Conservation (phyloP, 2,888 invertebrate species). For the Brachypterus glaber region DNA sequence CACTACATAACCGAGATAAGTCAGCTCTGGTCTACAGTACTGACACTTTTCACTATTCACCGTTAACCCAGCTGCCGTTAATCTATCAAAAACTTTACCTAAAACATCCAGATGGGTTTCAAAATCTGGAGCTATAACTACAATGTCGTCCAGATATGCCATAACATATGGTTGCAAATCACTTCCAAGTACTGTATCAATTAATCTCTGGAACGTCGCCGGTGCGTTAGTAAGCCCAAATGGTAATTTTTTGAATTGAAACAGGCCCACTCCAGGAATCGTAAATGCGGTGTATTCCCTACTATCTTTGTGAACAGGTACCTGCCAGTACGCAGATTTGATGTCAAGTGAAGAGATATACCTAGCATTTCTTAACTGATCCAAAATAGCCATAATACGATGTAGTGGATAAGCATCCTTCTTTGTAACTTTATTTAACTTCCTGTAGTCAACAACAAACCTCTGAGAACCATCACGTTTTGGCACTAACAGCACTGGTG, state of each 20-base stretch:
- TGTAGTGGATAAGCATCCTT: too few species aligned
- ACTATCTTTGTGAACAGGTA: constrained; percentile 6
- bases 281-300: constrained; percentile 14
- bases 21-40: constrained; percentile 14
- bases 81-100: constrained; percentile 12
- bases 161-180: too few species aligned
- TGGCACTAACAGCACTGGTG: constrained; percentile 22
- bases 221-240: constrained; percentile 15
- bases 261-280: constrained; percentile 10
- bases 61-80: constrained; percentile 17
- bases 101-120: constrained; percentile 17
- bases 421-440: too few species aligned
- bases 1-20: constrained; percentile 18
- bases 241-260: constrained; percentile 14
- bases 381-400: too few species aligned
- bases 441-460: constrained; percentile 26
- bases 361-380: too few species aligned
- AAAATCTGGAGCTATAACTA: constrained; percentile 17
- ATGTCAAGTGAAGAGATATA: constrained; percentile 14
- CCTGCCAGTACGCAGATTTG: constrained; percentile 16
- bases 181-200: too few species aligned
- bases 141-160: constrained; percentile 22
- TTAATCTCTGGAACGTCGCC: constrained; percentile 12
- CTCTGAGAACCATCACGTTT: constrained; percentile 22
- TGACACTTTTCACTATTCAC: constrained; percentile 18